Percentiles rank a stretch among this genome's conserved stretches.
Evolutionary conservation across 1,140 invertebrate species (phyloP).

Genomic region (Pissodes strobi): DNA sequence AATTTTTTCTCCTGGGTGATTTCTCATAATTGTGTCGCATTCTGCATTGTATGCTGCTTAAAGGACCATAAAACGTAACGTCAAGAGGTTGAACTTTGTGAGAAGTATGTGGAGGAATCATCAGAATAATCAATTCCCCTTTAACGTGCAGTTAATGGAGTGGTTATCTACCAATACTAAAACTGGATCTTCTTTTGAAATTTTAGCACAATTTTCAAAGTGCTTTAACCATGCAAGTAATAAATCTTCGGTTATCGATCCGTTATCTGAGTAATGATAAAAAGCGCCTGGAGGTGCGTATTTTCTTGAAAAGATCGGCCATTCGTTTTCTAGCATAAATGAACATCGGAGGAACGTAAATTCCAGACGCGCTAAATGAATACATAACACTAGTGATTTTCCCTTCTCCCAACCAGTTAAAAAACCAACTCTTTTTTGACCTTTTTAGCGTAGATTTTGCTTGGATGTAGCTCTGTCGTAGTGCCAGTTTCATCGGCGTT

Average conservation of each 20-base stretch:
- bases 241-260: slow-evolving; percentile 49
- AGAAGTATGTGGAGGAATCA: slow-evolving; percentile 50
- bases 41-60: slow-evolving; percentile 41
- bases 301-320: slow-evolving; percentile 32
- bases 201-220: slow-evolving; percentile 40
- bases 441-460: neutral
- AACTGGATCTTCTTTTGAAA: no score
- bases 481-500: slow-evolving; percentile 4
- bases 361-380: slow-evolving; percentile 43
- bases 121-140: slow-evolving; percentile 45
- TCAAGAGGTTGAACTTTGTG: slow-evolving; percentile 48
- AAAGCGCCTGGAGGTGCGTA: slow-evolving; percentile 38
- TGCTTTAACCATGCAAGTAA: no score
- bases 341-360: no score
- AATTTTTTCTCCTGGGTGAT: slow-evolving; percentile 8
- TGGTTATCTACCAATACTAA: slow-evolving; percentile 49
- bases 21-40: slow-evolving; percentile 24
- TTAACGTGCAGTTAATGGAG: slow-evolving; percentile 46
- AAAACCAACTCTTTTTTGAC: slow-evolving; percentile 37
- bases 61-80: slow-evolving; percentile 42
- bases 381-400: slow-evolving; percentile 44
- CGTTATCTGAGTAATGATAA: slow-evolving; percentile 40
- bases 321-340: no score
- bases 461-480: no score
- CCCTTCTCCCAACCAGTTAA: slow-evolving; percentile 38